phyloP scores from a whole-genome alignment of 2,888 invertebrate genomes.

The Noctua fimbriata region DNA sequence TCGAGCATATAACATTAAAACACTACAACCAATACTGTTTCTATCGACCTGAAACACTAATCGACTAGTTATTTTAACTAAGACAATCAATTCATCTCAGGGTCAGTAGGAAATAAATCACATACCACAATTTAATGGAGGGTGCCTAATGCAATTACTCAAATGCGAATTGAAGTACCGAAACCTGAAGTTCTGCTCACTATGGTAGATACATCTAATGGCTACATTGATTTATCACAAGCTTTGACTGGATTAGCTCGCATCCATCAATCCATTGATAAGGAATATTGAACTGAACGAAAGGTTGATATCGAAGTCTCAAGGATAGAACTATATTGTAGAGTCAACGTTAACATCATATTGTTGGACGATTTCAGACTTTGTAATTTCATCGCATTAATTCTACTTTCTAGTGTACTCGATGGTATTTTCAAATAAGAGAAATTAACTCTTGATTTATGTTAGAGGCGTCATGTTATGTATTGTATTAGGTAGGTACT shows the following conservation, averaged over 20 bases:
- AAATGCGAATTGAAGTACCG: slow-evolving; percentile 59
- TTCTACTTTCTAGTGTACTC: slow-evolving; percentile 42
- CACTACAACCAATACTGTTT: not conserved
- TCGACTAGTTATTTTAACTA: slow-evolving; percentile 7
- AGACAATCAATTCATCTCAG: slow-evolving; percentile 16
- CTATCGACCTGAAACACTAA: not conserved
- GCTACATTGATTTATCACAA: slow-evolving; percentile 31
- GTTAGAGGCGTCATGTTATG: slow-evolving; percentile 4
- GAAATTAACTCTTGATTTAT: slow-evolving; percentile 32
- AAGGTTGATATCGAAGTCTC: slow-evolving; percentile 36
- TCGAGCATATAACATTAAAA: not conserved
- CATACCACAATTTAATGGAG: slow-evolving; percentile 28
- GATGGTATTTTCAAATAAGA: slow-evolving; percentile 17
- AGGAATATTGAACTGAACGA: slow-evolving; percentile 40
- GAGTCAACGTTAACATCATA: not conserved
- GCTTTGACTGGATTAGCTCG: slow-evolving; percentile 37
- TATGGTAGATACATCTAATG: slow-evolving; percentile 49
- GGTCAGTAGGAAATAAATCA: slow-evolving; percentile 42
- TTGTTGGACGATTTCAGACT: not conserved
- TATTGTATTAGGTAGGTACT: not conserved
- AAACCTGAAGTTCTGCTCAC: slow-evolving; percentile 31
- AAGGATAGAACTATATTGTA: slow-evolving; percentile 9
- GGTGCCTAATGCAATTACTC: slow-evolving; percentile 40
- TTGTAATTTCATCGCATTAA: not conserved
- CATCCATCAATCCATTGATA: slow-evolving; percentile 35